phyloP scores from a whole-genome alignment of 2,113 vertebrate genomes.

The Brachionichthys hirsutus region DNA sequence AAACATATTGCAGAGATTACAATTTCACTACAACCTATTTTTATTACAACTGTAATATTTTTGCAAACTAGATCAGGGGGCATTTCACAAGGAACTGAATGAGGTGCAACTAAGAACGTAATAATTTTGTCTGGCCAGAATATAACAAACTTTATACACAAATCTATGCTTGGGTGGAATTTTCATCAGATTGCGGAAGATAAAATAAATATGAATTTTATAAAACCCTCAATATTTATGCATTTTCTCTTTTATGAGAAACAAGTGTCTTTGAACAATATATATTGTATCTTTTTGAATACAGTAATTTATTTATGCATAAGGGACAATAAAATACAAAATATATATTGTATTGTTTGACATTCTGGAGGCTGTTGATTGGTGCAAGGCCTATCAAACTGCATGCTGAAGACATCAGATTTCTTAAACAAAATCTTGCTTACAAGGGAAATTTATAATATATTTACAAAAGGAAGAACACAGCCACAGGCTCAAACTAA shows the following conservation, averaged over 20 bases:
- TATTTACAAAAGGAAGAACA: slow-evolving; percentile 84
- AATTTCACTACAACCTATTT: slow-evolving; percentile 82
- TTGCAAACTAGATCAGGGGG: slow-evolving; percentile 72
- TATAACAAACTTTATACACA: slow-evolving; percentile 40
- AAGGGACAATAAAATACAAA: slow-evolving; percentile 66
- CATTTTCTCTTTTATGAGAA: slow-evolving; percentile 54
- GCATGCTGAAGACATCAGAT: slow-evolving; percentile 84
- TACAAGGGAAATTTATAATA: slow-evolving; percentile 68
- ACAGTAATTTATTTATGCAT: slow-evolving; percentile 65
- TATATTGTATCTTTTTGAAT: slow-evolving; percentile 61
- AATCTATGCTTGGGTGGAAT: slow-evolving; percentile 40
- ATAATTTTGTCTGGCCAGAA: slow-evolving; percentile 30
- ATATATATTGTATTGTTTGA: slow-evolving; percentile 72
- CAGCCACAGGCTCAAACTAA: slow-evolving; percentile 80
- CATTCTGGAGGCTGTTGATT: slow-evolving; percentile 65
- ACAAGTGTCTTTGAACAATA: slow-evolving; percentile 45
- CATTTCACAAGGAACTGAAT: slow-evolving; percentile 63
- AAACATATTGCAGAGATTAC: slow-evolving; percentile 75
- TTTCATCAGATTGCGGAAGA: slow-evolving; percentile 50
- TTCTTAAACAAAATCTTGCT: slow-evolving; percentile 99
- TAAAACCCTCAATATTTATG: slow-evolving; percentile 57
- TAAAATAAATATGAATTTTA: slow-evolving; percentile 71
- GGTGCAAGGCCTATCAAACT: slow-evolving; percentile 67
- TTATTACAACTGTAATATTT: slow-evolving; percentile 59
- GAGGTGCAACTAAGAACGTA: slow-evolving; percentile 43